Percentiles rank a stretch among this genome's conserved stretches.
These are phyloP conservation scores for Oscheius sp. DNA, from an alignment of 2,888 invertebrate genomes.

Conservation along the genomic window DNA sequence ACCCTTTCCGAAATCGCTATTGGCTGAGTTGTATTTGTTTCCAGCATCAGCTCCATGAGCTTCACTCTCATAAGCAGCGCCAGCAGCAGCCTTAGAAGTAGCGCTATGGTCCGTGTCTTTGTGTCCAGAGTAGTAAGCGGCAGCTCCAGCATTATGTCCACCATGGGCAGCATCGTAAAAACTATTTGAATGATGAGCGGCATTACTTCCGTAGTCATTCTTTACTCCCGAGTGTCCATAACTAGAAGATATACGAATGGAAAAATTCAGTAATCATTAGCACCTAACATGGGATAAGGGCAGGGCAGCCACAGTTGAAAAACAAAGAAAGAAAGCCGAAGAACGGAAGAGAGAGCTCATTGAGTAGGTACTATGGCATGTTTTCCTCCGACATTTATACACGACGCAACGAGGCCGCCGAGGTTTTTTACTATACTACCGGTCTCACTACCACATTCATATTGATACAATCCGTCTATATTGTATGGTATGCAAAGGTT, in stretches of 20 bases:
- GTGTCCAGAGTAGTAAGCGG: slow-evolving; percentile 39
- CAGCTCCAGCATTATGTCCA: slow-evolving; percentile 31
- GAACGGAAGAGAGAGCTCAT: slow-evolving; percentile 17
- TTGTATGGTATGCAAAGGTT: not conserved
- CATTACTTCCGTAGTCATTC: slow-evolving; percentile 47
- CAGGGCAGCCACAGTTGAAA: not conserved
- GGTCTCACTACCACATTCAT: slow-evolving; percentile 16
- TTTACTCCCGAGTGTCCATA: slow-evolving; percentile 41
- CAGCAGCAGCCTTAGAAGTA: slow-evolving; percentile 43
- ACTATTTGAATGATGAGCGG: slow-evolving; percentile 42
- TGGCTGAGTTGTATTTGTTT: slow-evolving; percentile 50
- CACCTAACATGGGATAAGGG: slow-evolving; percentile 3
- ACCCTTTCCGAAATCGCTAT: slow-evolving; percentile 54
- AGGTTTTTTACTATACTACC: slow-evolving; percentile 17
- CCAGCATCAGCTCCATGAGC: slow-evolving; percentile 47
- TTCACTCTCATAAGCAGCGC: slow-evolving; percentile 45
- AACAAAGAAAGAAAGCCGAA: not conserved
- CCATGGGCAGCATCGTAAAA: slow-evolving; percentile 43
- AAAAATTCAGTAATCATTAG: too few species aligned
- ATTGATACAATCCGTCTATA: slow-evolving; percentile 4
- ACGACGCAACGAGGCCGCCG: slow-evolving; percentile 23
- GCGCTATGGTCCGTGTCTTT: slow-evolving; percentile 47
- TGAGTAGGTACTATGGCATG: not conserved
- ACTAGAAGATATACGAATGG: slow-evolving; percentile 29
- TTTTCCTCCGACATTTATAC: not conserved